phyloP scores from a whole-genome alignment of 2,797 vertebrate species.

The Hephaestus fuliginosus region DNA sequence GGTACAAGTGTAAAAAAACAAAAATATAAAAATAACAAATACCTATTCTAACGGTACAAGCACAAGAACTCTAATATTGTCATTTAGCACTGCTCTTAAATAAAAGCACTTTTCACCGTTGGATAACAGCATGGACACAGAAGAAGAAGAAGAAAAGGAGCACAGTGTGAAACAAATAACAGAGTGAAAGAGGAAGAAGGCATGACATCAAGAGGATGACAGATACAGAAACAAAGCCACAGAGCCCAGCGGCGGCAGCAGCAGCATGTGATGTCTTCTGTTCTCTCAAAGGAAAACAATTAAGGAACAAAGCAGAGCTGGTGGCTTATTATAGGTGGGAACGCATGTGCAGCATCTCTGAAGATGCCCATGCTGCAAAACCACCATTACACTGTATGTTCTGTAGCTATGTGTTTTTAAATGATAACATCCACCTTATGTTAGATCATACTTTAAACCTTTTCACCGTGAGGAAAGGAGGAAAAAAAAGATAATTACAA shows the following conservation, averaged over 20 bases:
- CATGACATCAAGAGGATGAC: background rate
- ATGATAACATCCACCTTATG: background rate
- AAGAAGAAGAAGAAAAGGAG: background rate
- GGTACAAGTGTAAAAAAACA: background rate
- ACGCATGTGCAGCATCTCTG: conserved; percentile 24
- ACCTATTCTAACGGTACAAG: background rate
- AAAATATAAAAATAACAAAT: too few species aligned
- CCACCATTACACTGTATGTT: conserved; percentile 1
- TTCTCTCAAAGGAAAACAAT: conserved; percentile 35
- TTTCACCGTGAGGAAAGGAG: too few species aligned
- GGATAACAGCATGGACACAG: background rate
- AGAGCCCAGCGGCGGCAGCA: conserved; percentile 5
- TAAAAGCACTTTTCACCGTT: background rate
- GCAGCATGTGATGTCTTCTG: conserved; percentile 34
- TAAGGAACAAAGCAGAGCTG: conserved; percentile 25
- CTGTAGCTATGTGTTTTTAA: conserved; percentile 3
- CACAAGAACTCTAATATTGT: background rate
- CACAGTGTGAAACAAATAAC: background rate
- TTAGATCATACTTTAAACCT: conserved; percentile 2
- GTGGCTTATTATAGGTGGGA: conserved; percentile 38
- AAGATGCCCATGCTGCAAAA: conserved; percentile 23
- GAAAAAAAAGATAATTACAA: conserved; percentile 1
- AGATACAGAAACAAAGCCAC: background rate
- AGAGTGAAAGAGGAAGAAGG: background rate
- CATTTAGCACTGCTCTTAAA: background rate